A percentile compares a stretch with the other conserved stretches of the same genome.
Evolutionary conservation across 2,888 invertebrate species (phyloP).

Genomic region (Lacanobia oleracea): DNA sequence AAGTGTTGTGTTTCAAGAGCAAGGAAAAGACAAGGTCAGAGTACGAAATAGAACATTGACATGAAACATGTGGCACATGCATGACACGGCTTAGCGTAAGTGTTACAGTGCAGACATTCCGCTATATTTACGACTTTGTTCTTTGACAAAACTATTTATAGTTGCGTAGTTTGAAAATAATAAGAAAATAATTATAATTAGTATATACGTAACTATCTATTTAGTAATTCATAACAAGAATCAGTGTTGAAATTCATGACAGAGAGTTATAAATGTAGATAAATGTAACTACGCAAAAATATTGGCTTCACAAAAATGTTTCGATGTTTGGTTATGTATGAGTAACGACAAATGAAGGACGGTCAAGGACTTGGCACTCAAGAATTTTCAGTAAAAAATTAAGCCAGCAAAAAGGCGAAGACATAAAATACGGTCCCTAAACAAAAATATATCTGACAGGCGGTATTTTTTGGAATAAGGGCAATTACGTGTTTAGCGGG

Average conservation of each 20-base stretch:
- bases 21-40: slow-evolving; percentile 66
- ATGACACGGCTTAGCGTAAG: slow-evolving; percentile 51
- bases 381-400: slow-evolving; percentile 59
- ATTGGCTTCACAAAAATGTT: slow-evolving; percentile 28
- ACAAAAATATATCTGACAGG: slow-evolving; percentile 66
- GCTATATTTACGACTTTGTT: slow-evolving; percentile 30
- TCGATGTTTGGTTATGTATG: slow-evolving; percentile 29
- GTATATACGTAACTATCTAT: background rate
- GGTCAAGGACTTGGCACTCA: slow-evolving; percentile 62
- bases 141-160: slow-evolving; percentile 39
- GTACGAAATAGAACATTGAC: slow-evolving; percentile 69
- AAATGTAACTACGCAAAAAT: slow-evolving; percentile 21
- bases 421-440: slow-evolving; percentile 66
- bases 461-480: slow-evolving; percentile 62
- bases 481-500: slow-evolving; percentile 78
- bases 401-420: slow-evolving; percentile 57
- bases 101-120: slow-evolving; percentile 53
- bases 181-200: too few species aligned
- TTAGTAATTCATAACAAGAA: slow-evolving; percentile 7
- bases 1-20: slow-evolving; percentile 63
- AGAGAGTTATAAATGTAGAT: background rate
- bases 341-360: slow-evolving; percentile 56
- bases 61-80: slow-evolving; percentile 67
- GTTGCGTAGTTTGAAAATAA: background rate
- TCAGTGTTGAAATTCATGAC: slow-evolving; percentile 4